Evolutionary conservation across 2,797 vertebrate species (phyloP).

Genomic region (Xyrichtys novacula): DNA sequence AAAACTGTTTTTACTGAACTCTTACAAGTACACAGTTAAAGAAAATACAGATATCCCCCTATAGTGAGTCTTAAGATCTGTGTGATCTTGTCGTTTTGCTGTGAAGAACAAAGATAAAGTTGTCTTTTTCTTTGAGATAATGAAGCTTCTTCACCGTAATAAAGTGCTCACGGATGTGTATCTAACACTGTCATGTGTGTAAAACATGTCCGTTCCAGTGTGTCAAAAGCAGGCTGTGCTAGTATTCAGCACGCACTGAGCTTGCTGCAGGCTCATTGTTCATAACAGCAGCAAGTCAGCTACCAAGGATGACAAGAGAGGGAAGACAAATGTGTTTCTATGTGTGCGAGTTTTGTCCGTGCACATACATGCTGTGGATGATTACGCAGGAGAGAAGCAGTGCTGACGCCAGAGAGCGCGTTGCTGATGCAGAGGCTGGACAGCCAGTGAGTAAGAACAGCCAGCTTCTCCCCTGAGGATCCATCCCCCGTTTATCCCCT

Average conservation of each 20-base stretch:
- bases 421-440: conserved; percentile 49
- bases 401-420: conserved; percentile 55
- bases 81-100: background rate
- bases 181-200: conserved; percentile 26
- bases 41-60: conserved; percentile 9
- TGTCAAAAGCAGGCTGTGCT: conserved; percentile 29
- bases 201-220: conserved; percentile 25
- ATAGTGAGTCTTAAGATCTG: background rate
- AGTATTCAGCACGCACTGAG: conserved; percentile 22
- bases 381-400: conserved; percentile 44
- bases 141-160: background rate
- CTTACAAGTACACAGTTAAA: conserved; percentile 4
- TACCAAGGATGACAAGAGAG: conserved; percentile 13
- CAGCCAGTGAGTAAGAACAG: conserved; percentile 14
- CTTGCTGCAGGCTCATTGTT: conserved; percentile 32
- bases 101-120: conserved; percentile 3
- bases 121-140: conserved; percentile 4
- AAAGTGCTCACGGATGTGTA: conserved; percentile 10
- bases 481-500: conserved; percentile 16
- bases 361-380: conserved; percentile 4
- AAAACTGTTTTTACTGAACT: conserved; percentile 11
- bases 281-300: conserved; percentile 37
- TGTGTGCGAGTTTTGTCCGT: conserved; percentile 7
- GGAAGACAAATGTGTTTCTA: background rate
- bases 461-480: conserved; percentile 18